phyloP scores from a whole-genome alignment of 1,140 invertebrate species.

The Ostrea denselamellosa region DNA sequence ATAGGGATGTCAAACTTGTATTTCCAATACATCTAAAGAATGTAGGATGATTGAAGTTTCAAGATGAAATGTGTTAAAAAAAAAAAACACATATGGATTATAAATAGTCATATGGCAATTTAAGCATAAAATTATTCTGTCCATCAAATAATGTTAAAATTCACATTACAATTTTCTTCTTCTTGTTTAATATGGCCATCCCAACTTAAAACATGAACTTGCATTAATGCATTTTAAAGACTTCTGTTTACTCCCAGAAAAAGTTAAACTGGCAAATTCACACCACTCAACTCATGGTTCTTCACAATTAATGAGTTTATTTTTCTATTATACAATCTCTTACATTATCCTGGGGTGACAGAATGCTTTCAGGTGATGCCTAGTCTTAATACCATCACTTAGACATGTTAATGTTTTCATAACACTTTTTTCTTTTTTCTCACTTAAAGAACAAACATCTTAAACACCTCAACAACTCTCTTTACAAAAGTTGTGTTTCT shows the following conservation, averaged over 20 bases:
- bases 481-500: not conserved
- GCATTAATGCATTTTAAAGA: conserved; percentile 33
- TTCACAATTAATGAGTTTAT: conserved; percentile 25
- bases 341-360: not conserved
- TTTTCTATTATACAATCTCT: conserved; percentile 23
- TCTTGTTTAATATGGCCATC: not conserved
- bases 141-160: not conserved
- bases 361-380: conserved; percentile 9
- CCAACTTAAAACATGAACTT: not conserved
- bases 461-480: conserved; percentile 24
- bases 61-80: not conserved
- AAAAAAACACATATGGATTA: not conserved
- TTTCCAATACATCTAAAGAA: not conserved
- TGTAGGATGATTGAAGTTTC: not conserved
- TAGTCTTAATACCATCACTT: conserved; percentile 4
- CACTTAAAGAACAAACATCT: conserved; percentile 12
- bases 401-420: conserved; percentile 24
- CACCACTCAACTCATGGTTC: not conserved
- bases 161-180: not conserved
- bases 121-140: not conserved
- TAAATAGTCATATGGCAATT: not conserved
- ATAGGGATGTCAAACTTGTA: not conserved
- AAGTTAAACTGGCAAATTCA: not conserved
- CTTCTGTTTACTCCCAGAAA: not conserved
- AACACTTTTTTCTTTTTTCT: conserved; percentile 9